These are phyloP conservation scores for Hyppa rectilinea DNA, from an alignment of 2,888 invertebrate species.

Conservation along the genomic window DNA sequence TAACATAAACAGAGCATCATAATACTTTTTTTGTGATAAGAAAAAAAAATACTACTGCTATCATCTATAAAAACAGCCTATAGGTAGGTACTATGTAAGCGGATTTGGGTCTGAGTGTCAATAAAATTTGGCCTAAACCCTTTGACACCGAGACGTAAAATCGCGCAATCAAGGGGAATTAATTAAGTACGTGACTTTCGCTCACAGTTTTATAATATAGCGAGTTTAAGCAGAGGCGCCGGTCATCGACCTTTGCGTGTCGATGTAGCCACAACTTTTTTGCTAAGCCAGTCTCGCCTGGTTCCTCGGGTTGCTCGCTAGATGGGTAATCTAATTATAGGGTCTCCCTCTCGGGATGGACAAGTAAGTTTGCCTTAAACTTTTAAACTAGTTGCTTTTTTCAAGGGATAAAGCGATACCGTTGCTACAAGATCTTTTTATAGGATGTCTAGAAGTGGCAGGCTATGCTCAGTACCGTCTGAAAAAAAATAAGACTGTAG, in stretches of 20 bases:
- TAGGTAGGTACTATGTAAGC: constrained; percentile 19
- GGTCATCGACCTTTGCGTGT: constrained; percentile 84
- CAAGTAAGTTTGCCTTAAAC: constrained; percentile 75
- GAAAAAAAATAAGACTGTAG: constrained; percentile 12
- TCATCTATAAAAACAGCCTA: constrained; percentile 9
- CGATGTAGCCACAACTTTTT: constrained; percentile 82
- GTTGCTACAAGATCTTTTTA: constrained; percentile 65
- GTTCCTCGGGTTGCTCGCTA: constrained; percentile 79
- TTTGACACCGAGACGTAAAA: constrained; percentile 61
- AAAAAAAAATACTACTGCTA: constrained; percentile 18
- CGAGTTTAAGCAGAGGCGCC: constrained; percentile 77
- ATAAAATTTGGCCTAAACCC: constrained; percentile 49
- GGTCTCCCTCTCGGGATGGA: constrained; percentile 76
- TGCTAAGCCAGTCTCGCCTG: constrained; percentile 82
- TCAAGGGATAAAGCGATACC: constrained; percentile 64
- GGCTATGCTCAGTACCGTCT: constrained; percentile 9
- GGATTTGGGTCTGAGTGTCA: background rate
- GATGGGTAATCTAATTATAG: constrained; percentile 88
- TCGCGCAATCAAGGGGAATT: constrained; percentile 62
- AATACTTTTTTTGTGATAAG: constrained; percentile 26
- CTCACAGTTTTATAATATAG: constrained; percentile 80
- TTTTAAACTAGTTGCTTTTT: constrained; percentile 72
- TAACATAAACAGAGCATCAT: constrained; percentile 25
- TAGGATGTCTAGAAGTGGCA: constrained; percentile 20
- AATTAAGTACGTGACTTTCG: constrained; percentile 78